Evolutionary conservation across 2,888 invertebrate genomes (phyloP).

Genomic region (Endotricha flammealis): DNA sequence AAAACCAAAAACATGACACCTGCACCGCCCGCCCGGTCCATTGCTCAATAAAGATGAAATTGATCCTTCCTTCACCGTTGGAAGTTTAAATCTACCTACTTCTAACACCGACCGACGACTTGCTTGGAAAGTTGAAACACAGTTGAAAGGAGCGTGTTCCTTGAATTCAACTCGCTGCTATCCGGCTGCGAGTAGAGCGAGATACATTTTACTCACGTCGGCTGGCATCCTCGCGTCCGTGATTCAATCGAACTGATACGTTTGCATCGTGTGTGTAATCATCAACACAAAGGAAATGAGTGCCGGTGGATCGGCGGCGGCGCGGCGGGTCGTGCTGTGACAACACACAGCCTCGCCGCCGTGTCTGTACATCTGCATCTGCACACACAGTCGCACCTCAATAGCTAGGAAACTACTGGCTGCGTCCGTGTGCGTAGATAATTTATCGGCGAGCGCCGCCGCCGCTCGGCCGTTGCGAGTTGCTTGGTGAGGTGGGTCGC

Average conservation of each 20-base stretch:
- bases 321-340: constrained; percentile 26
- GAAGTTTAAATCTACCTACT: no score
- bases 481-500: constrained; percentile 48
- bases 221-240: constrained; percentile 23
- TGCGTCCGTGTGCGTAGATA: constrained; percentile 46
- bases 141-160: constrained; percentile 10
- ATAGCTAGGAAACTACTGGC: constrained; percentile 23
- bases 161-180: no score
- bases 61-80: no score
- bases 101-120: no score
- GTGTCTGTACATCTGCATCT: constrained; percentile 28
- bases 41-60: no score
- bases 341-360: constrained; percentile 27
- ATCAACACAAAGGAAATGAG: constrained; percentile 49
- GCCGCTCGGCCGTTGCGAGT: constrained; percentile 34
- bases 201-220: constrained; percentile 22
- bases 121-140: neutral
- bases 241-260: constrained; percentile 27
- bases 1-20: no score
- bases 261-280: constrained; percentile 31
- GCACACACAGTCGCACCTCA: constrained; percentile 28
- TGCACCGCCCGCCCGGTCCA: no score
- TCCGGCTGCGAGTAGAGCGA: constrained; percentile 7
- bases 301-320: constrained; percentile 21
- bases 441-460: constrained; percentile 53